Evolutionary conservation across 2,113 vertebrate genomes (phyloP).

Genomic region (Ageneiosus marmoratus): DNA sequence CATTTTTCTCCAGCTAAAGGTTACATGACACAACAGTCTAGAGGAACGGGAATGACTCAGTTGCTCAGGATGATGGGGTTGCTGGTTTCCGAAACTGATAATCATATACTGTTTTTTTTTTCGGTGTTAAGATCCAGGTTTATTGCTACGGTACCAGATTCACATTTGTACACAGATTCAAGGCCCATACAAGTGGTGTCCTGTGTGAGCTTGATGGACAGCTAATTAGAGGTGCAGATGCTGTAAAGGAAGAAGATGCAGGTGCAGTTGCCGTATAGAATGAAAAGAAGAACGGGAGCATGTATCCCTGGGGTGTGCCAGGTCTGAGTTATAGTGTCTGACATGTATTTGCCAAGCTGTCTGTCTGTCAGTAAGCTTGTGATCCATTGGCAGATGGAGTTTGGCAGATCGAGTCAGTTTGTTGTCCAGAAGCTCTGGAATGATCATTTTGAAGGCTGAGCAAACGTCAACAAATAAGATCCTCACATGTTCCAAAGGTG

Average conservation of each 20-base stretch:
- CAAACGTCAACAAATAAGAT: conserved; percentile 7
- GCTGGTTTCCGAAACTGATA: neutral
- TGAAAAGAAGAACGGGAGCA: neutral
- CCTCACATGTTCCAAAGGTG: neutral
- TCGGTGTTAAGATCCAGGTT: neutral
- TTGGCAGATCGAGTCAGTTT: neutral
- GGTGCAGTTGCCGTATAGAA: neutral
- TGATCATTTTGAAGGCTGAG: neutral
- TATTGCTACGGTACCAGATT: neutral
- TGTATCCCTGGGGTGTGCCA: neutral
- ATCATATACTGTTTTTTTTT: neutral
- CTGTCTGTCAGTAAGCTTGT: neutral
- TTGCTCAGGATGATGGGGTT: neutral
- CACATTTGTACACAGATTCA: neutral
- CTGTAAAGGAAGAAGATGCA: neutral
- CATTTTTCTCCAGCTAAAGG: neutral
- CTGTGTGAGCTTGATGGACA: neutral
- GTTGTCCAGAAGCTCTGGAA: conserved; percentile 4
- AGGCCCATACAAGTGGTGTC: neutral
- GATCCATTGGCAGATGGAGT: neutral
- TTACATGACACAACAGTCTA: neutral
- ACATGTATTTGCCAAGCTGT: conserved; percentile 1
- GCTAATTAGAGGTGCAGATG: conserved; percentile 10
- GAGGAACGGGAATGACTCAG: neutral
- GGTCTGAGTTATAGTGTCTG: neutral